Base-by-base conservation (phyloP, 2,888 invertebrate genomes). In the Ceramica pisi region DNA sequence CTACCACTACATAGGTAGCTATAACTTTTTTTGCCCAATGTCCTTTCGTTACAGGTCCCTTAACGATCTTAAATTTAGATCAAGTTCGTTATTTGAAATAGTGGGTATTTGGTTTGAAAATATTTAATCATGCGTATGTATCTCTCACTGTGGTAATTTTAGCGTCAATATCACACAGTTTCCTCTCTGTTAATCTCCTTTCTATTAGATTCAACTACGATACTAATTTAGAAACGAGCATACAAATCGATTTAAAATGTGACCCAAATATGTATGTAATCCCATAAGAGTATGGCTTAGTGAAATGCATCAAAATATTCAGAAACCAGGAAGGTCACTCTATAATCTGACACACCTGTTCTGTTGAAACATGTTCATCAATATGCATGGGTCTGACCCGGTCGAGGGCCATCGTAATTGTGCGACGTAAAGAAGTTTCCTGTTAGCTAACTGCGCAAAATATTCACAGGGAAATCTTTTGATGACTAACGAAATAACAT, bases 391-490 rank as follows among this genome's bases (percentile, higher is more conserved):
- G 16, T 19, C 12, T 14, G 21, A 41, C 63, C 21, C 60, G 38
- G 59, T 67, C 19, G 31, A 50, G 31, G 12, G 50, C 41, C 19
- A 41, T 60, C 55, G 23, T 56, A 46, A 64, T 64, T 46, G 38
- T 48, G 50, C 16, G 31, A 64, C 21, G 41, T 63, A 55, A 66
- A 69, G 41, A 75, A 75, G 38, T 60, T 66, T 16, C 19, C 44
- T 6, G 67, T 31, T 19, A 50, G 7, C 14, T 48, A 55, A 50
- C 60, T 35, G 12, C 26, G 31, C 59, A 65, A 75, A 80, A 75
- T 78, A 65, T 78, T 80, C 44, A 65, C 56, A 51, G 35, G 23
- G 1, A 48, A 64, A 65, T 48, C n/a, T 62, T 80, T 75, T 44
- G 41, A 57, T 48, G 46, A 46, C 57, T 38, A 41, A 16, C 21